Percentiles rank a stretch among this genome's conserved stretches.
Evolutionary conservation across 2,888 invertebrate genomes (phyloP).

Genomic region (Drosophila atripex): DNA sequence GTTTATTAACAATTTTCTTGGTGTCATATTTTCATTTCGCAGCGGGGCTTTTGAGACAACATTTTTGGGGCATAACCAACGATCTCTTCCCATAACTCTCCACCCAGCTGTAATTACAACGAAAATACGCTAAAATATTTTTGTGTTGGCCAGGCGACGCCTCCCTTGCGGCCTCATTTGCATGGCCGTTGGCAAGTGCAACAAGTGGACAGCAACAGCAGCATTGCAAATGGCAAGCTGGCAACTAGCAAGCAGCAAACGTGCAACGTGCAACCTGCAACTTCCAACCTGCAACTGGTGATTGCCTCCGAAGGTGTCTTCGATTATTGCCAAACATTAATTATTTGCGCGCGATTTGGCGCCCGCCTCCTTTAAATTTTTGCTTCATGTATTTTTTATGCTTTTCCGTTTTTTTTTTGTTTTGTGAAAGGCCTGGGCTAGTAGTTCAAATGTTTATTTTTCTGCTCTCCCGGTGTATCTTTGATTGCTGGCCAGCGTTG

Average conservation of each 20-base stretch:
- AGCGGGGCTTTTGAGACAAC: conserved; percentile 3
- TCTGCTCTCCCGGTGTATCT: conserved; percentile 70
- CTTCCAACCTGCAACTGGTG: conserved; percentile 38
- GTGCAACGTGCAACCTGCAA: conserved; percentile 31
- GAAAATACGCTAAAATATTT: conserved; percentile 41
- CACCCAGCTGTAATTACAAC: conserved; percentile 31
- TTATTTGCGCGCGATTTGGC: conserved; percentile 68
- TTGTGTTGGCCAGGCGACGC: conserved; percentile 23
- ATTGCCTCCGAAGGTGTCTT: conserved; percentile 74
- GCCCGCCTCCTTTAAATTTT: conserved; percentile 49
- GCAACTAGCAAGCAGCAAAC: conserved; percentile 34
- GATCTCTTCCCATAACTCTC: conserved; percentile 21
- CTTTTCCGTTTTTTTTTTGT: conserved; percentile 13
- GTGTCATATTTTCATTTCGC: conserved; percentile 21
- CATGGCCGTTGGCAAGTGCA: conserved; percentile 51
- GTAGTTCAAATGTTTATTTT: conserved; percentile 76
- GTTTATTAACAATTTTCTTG: not conserved
- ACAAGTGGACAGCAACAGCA: not conserved
- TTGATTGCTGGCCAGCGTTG: conserved; percentile 64
- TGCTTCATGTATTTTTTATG: conserved; percentile 18
- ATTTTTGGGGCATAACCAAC: conserved; percentile 2
- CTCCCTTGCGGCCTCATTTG: conserved; percentile 67
- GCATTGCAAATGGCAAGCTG: conserved; percentile 18
- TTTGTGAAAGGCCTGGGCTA: conserved; percentile 73
- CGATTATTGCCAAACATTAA: conserved; percentile 81